These are phyloP conservation scores for Osmoderma eremita DNA, from an alignment of 2,888 invertebrate species.

Conservation along the genomic window DNA sequence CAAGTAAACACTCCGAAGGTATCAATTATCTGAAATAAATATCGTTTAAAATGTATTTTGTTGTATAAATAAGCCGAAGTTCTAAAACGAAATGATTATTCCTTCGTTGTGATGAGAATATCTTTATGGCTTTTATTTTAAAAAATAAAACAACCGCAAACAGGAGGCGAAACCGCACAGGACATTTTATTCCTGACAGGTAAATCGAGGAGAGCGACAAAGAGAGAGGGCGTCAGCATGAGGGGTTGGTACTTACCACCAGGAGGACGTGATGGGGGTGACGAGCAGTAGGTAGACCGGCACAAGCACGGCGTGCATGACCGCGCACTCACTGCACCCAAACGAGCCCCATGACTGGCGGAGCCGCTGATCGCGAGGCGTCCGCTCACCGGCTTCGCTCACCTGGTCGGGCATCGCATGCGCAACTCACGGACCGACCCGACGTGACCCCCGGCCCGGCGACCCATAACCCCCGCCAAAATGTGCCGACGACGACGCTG, in stretches of 20 bases:
- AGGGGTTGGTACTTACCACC: constrained; percentile 77
- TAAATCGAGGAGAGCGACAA: background rate
- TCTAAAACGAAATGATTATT: too few species aligned
- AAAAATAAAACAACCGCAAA: too few species aligned
- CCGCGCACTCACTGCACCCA: constrained; percentile 62
- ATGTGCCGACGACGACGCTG: background rate
- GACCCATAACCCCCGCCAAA: constrained; percentile 42
- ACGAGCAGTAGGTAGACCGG: constrained; percentile 86
- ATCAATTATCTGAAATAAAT: too few species aligned
- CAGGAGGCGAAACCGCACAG: too few species aligned
- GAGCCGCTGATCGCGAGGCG: constrained; percentile 42
- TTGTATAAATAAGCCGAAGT: too few species aligned
- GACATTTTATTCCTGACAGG: too few species aligned
- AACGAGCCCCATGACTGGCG: constrained; percentile 62
- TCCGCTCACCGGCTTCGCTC: constrained; percentile 46
- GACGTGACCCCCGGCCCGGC: constrained; percentile 44
- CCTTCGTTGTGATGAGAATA: too few species aligned
- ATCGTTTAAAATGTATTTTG: too few species aligned
- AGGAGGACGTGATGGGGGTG: constrained; percentile 87
- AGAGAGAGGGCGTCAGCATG: constrained; percentile 20
- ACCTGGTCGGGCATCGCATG: constrained; percentile 51
- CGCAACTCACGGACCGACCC: constrained; percentile 47
- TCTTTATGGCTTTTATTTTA: too few species aligned
- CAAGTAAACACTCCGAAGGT: too few species aligned
- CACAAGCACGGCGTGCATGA: constrained; percentile 74